These are phyloP conservation scores for Diadema setosum DNA, from an alignment of 35 echinoderm and acorn worm genomes.

Conservation along the genomic window DNA sequence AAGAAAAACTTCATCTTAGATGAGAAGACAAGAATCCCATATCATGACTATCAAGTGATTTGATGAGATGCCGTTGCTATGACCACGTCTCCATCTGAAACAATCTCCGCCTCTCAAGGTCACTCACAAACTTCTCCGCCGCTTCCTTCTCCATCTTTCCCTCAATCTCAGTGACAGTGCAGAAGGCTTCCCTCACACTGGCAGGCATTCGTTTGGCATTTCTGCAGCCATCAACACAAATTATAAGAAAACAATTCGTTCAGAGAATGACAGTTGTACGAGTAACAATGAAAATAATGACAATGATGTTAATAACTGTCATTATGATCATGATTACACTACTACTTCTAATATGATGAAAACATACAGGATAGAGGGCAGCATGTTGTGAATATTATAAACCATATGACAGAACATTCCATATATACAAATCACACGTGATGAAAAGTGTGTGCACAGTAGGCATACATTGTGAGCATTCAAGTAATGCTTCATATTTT, in stretches of 20 bases:
- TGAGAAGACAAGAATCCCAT: too few relatives aligned
- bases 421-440: too few relatives aligned
- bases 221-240: slow-evolving; percentile 17
- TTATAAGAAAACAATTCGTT: too few relatives aligned
- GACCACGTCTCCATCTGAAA: slow-evolving; percentile 93
- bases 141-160: slow-evolving; percentile 43
- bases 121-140: slow-evolving; percentile 44
- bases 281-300: not conserved
- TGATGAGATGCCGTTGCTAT: not conserved
- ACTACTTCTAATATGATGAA: too few relatives aligned
- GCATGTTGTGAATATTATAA: too few relatives aligned
- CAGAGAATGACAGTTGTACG: not conserved
- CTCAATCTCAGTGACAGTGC: slow-evolving; percentile 28
- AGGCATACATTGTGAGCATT: too few relatives aligned
- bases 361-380: too few relatives aligned
- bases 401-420: too few relatives aligned
- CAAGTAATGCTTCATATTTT: too few relatives aligned
- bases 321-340: not conserved
- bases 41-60: not conserved
- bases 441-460: too few relatives aligned
- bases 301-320: too few relatives aligned
- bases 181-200: slow-evolving; percentile 67
- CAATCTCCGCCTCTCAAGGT: slow-evolving; percentile 52
- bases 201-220: slow-evolving; percentile 95
- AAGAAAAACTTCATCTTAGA: too few relatives aligned